Base-by-base conservation (phyloP, 2,888 invertebrate genomes). In the Cephus sareptanus region DNA sequence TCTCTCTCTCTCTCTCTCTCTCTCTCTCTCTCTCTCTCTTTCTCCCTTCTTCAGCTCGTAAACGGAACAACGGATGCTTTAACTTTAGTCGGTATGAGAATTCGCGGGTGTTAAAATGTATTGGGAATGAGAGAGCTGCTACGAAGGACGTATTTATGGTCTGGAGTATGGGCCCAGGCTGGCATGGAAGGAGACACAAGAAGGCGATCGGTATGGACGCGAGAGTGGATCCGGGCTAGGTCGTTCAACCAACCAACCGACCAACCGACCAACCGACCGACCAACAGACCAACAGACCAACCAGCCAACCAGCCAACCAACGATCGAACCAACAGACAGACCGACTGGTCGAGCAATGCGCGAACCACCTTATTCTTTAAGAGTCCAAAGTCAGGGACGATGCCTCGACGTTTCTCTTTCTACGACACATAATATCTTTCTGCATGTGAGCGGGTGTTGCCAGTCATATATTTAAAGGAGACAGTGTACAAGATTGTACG, bases 211-310 rank as follows among this genome's bases (percentile, higher is more conserved):
- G 88, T 88, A 88, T 85, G 87, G 84, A 88, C 85, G 87, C 87
- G 83, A 83, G 83, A 82, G 83, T 83, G 88, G 88, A 88, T 88
- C 88, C 88, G 88, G 88, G 88, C 88, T 88, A 87, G 88, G 88
- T 88, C 88, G 88, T 88, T 88, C 88, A 88, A 88, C 88, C 85
- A 88, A 86, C 85, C 85, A 83, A 76, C 56, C 69, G 69, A 86
- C 85, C 85, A 83, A 76, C 56, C 69, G 69, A 15, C 69, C 76
- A 33, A 74, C 75, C 35, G 71, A 40, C 77, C 6, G 12, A 35
- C 34, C 74, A 11, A 34, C 77, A 15, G 37, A 74, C 34, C 74
- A 23, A 34, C 77, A 33, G 37, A 74, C 34, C 74, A 34, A 40
- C 77, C 13, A 12, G 34, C 34, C 74, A 34, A 31, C 84, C 87